Percentiles rank a stretch among this genome's conserved stretches.
Evolutionary conservation across 2,113 vertebrate genomes (phyloP).

Genomic region (Tinamus guttatus): DNA sequence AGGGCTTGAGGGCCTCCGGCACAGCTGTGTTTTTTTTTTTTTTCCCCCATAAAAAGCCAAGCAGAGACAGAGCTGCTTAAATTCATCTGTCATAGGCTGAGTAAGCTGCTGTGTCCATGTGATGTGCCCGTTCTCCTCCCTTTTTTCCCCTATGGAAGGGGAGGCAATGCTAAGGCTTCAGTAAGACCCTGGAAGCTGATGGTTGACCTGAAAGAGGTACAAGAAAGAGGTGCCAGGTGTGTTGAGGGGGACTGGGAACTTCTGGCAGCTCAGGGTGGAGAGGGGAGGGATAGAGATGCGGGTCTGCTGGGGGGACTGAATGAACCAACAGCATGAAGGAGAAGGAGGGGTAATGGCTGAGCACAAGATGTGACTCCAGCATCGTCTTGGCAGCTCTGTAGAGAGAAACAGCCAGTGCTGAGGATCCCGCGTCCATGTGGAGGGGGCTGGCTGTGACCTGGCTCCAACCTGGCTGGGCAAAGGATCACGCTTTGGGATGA

Average conservation of each 20-base stretch:
- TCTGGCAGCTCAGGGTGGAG: not conserved
- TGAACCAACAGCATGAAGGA: not conserved
- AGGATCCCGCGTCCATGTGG: rapidly evolving
- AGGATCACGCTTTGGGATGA: rapidly evolving
- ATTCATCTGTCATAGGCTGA: not conserved
- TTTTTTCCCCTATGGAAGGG: rapidly evolving
- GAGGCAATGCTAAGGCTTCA: not conserved
- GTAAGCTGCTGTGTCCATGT: not conserved
- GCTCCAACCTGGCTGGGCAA: not conserved
- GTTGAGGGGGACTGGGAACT: not conserved
- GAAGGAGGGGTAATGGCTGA: not conserved
- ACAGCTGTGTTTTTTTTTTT: no score
- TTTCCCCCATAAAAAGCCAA: no score
- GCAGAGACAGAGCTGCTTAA: no score
- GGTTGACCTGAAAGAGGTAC: not conserved
- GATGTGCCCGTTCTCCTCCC: not conserved
- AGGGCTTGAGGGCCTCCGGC: no score
- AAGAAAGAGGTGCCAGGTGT: not conserved
- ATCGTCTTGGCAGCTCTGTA: rapidly evolving
- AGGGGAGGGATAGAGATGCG: not conserved
- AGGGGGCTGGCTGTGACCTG: rapidly evolving
- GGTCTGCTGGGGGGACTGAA: no score
- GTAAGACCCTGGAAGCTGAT: rapidly evolving
- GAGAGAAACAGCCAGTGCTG: not conserved
- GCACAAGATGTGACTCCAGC: not conserved